Percentiles rank a stretch among this genome's conserved stretches.
These are phyloP conservation scores for Schlechtendalia chinensis DNA, from an alignment of 1,140 invertebrate species.

Conservation along the genomic window DNA sequence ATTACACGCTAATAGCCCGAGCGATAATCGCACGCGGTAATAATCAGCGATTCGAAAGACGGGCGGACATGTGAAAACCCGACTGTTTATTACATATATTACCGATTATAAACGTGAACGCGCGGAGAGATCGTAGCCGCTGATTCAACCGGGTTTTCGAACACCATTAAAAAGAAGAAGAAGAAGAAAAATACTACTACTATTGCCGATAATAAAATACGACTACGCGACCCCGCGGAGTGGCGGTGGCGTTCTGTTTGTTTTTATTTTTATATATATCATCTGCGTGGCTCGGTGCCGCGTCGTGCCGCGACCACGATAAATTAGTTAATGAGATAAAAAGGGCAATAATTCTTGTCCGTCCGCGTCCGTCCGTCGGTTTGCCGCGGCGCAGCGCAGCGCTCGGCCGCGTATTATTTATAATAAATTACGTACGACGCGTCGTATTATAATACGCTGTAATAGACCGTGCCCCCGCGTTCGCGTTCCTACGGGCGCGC, in stretches of 20 bases:
- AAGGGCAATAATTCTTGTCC: slow-evolving; percentile 46
- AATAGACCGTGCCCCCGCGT: too few species aligned
- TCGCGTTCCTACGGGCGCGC: too few species aligned
- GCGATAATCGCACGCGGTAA: not conserved
- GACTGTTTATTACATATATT: slow-evolving; percentile 18
- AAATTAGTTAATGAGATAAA: slow-evolving; percentile 50
- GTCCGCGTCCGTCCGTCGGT: slow-evolving; percentile 11
- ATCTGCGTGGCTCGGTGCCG: slow-evolving; percentile 4
- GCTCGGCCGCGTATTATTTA: too few species aligned
- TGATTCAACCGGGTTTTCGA: slow-evolving; percentile 31
- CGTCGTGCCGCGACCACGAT: slow-evolving; percentile 41
- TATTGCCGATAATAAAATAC: slow-evolving; percentile 2
- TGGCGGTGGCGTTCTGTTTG: slow-evolving; percentile 16
- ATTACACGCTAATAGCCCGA: slow-evolving; percentile 39
- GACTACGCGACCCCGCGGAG: not conserved
- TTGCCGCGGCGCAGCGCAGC: not conserved
- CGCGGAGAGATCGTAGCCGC: slow-evolving; percentile 30
- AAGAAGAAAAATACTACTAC: slow-evolving; percentile 5
- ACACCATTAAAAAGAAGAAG: slow-evolving; percentile 37
- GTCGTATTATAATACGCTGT: too few species aligned
- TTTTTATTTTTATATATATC: slow-evolving; percentile 16
- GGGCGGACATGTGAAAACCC: not conserved
- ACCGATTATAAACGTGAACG: too few species aligned
- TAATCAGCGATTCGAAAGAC: slow-evolving; percentile 37
- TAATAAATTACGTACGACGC: too few species aligned